Evolutionary conservation across 2,113 vertebrate genomes (phyloP).

Genomic region (Gymnorhina tibicen): DNA sequence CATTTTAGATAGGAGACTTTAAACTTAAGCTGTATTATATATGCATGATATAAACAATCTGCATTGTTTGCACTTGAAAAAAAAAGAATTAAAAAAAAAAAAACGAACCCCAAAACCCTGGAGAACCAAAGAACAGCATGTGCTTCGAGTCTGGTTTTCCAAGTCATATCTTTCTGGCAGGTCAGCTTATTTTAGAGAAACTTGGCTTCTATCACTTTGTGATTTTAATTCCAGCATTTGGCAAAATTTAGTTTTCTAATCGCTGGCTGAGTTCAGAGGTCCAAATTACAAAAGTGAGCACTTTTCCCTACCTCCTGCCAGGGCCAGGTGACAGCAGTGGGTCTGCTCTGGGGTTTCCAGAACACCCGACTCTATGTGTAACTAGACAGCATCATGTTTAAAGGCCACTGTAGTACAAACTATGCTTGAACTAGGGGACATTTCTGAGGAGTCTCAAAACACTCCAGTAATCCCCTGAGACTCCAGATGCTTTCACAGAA

Average conservation of each 20-base stretch:
- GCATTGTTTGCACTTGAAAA: background rate
- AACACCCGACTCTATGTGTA: background rate
- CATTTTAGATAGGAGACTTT: background rate
- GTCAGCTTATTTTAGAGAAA: background rate
- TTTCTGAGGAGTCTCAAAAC: background rate
- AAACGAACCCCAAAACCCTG: background rate
- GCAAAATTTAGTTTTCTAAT: constrained; percentile 10
- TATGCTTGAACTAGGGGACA: background rate
- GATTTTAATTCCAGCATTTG: constrained; percentile 21
- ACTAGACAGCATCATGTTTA: background rate
- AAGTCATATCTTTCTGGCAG: background rate
- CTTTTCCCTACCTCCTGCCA: background rate
- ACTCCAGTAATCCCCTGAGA: background rate
- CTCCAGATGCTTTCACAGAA: background rate
- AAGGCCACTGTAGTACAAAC: background rate
- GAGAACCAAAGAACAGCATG: background rate
- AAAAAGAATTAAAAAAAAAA: background rate
- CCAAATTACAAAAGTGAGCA: background rate
- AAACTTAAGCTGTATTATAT: background rate
- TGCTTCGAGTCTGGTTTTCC: background rate
- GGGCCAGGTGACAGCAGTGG: background rate
- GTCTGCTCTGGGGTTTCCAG: background rate
- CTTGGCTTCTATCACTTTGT: background rate
- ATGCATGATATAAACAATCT: background rate
- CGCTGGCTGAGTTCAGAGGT: background rate